A percentile compares a stretch with the other conserved stretches of the same genome.
Evolutionary conservation across 2,797 vertebrate genomes (phyloP).

Genomic region (Nannoperca australis): DNA sequence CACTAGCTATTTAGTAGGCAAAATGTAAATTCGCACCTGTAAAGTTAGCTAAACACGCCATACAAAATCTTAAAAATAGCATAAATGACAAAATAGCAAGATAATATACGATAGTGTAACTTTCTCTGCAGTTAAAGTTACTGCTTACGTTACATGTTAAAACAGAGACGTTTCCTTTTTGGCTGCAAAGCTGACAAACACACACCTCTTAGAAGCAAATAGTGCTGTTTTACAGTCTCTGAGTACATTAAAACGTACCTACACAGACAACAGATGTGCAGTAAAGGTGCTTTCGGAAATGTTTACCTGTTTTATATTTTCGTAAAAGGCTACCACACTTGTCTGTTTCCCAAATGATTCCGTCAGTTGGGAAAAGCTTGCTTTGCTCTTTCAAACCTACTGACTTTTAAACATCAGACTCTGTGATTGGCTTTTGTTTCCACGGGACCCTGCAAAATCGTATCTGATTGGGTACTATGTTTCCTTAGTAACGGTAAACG

Average conservation of each 20-base stretch:
- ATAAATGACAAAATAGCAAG: neutral
- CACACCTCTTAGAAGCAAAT: neutral
- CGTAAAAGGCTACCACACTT: neutral
- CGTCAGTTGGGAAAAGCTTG: slow-evolving; percentile 68
- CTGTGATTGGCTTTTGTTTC: slow-evolving; percentile 69
- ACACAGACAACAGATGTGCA: neutral
- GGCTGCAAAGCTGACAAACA: neutral
- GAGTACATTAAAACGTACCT: neutral
- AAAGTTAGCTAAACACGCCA: neutral
- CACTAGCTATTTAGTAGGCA: neutral
- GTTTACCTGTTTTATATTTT: slow-evolving; percentile 38
- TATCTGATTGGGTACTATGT: slow-evolving; percentile 73
- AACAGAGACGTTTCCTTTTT: slow-evolving; percentile 3
- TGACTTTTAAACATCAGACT: slow-evolving; percentile 61
- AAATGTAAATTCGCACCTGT: neutral
- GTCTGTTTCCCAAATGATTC: neutral
- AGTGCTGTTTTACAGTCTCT: neutral
- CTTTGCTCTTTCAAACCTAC: slow-evolving; percentile 79
- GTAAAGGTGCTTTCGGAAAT: neutral
- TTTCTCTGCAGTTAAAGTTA: neutral
- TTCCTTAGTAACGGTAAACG: slow-evolving; percentile 73
- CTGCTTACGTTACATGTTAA: no score
- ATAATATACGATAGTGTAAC: neutral
- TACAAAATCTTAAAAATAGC: neutral
- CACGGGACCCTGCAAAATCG: neutral